Evolutionary conservation across 1,140 invertebrate species (phyloP), one percentile per base, ranked within the genome.

Genomic region (Drosophila sproati): DNA sequence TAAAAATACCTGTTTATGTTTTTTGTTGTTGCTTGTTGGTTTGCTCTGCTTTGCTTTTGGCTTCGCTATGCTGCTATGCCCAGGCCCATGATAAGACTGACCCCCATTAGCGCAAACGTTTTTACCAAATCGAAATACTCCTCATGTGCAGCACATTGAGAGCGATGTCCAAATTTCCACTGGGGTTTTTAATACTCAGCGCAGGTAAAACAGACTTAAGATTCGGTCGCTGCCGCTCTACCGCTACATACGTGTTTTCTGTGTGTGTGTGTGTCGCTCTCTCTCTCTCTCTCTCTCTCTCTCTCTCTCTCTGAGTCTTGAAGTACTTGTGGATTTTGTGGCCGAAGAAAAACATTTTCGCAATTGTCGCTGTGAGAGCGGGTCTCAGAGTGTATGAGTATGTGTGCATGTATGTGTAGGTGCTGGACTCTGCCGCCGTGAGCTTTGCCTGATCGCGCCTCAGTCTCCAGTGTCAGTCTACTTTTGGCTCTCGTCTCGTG

Each of bases 371-470:
- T 28, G 39, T 12, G 73, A 76, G 68, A 76, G 73, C 60, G 68
- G 39, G 37, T 54, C 62, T 47, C 50, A 37, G 20, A 28, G 12
- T 29, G 2, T 45, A 3, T 48, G 20, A 4, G 12, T 8, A 3
- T 29, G 7, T 52, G 5, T 54, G 56, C 56, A 60, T 59, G 60
- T 59, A 52, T 64, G 68, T 76, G 69, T 72, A 66, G 60, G 60
- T 76, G 69, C 73, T 62, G 73, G 71, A 59, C 70, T 73, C 68
- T 32, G 73, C 66, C 28, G 64, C 68, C 72, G 66, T 78, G 85
- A 88, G 83, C 83, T 88, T 88, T 89, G 85, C 59, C 83, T 82
- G 82, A 82, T 88, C 80, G 82, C 69, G 55, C 56, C 69, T 64
- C 69, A 48, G 79, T 74, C 66, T 61, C 63, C 67, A 59, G 73